Base-by-base conservation (phyloP, 2,113 vertebrate genomes). In the Heterocephalus glaber region DNA sequence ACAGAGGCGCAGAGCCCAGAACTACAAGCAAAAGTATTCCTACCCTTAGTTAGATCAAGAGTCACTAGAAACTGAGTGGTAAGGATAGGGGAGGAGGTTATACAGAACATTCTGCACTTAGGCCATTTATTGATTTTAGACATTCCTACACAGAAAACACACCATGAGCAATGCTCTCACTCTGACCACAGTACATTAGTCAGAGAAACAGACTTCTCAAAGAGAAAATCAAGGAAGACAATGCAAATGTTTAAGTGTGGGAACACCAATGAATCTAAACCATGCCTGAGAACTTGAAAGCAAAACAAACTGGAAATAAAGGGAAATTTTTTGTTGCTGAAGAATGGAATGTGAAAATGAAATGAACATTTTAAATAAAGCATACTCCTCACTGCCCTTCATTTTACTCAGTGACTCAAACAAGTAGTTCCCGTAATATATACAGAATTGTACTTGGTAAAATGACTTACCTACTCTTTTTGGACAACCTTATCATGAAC, bases 291-390 rank as follows among this genome's bases (percentile, higher is more conserved):
- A 97, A 95, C 56, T 20, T 60, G 92, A 97, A 97, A 97, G 81
- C n/a, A 80, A 97, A 96, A 97, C 93, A 49, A 54, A 77, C 38
- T 86, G 44, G 58, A 94, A 86, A 91, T 30, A n/a, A 92, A 94
- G 68, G 65, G 91, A 97, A 94, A 95, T 56, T 0, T n/a, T 76
- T 72, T 70, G 56, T 66, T 79, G 91, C 41, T 85, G 56, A 95
- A 96, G 80, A 86, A 88, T 16, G 20, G 76, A 93, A 96, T 88
- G 81, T 58, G 93, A 96, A 95, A 97, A 83, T 54, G 77, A 94
- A 97, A 95, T 10, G 1, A 80, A 80, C 35, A 65, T 86, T 94
- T 79, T 44, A 70, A 47, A 72, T 10, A 38, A 16, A 85, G 52
- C 58, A 72, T 22, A 86, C 16, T 90, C 86, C 58, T 89, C 41